Percentiles rank a stretch among this genome's conserved stretches.
phyloP scores from a whole-genome alignment of 2,113 vertebrate species.

The Thinocorus orbignyianus region DNA sequence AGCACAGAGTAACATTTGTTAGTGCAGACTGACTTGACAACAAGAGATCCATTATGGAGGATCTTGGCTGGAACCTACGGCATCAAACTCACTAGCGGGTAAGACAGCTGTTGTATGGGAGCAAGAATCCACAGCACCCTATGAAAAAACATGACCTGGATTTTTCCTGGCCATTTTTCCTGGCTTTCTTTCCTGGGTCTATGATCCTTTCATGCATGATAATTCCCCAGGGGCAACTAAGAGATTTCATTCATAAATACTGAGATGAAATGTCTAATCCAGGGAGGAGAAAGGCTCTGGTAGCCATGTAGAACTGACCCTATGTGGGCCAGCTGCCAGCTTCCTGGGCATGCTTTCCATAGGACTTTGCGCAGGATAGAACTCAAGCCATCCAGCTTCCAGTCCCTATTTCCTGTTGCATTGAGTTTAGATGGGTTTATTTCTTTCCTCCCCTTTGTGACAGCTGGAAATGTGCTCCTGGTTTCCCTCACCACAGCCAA shows the following conservation, averaged over 20 bases:
- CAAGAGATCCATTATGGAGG: background rate
- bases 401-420: slow-evolving; percentile 31
- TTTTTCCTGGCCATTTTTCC: background rate
- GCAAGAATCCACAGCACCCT: background rate
- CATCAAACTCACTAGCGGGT: background rate
- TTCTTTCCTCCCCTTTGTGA: background rate
- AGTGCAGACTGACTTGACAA: background rate
- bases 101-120: background rate
- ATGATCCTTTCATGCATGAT: background rate
- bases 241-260: background rate
- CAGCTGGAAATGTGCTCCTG: background rate
- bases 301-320: background rate
- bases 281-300: background rate
- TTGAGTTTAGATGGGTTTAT: background rate
- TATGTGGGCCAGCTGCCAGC: background rate
- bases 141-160: background rate
- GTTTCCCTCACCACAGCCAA: background rate
- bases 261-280: background rate
- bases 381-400: background rate
- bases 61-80: background rate
- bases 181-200: background rate
- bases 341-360: background rate
- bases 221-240: background rate
- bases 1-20: slow-evolving; percentile 13
- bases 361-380: background rate